A percentile compares a stretch with the other conserved stretches of the same genome.
Evolutionary conservation across 2,797 vertebrate genomes (phyloP).

Genomic region (Acipenser oxyrinchus): DNA sequence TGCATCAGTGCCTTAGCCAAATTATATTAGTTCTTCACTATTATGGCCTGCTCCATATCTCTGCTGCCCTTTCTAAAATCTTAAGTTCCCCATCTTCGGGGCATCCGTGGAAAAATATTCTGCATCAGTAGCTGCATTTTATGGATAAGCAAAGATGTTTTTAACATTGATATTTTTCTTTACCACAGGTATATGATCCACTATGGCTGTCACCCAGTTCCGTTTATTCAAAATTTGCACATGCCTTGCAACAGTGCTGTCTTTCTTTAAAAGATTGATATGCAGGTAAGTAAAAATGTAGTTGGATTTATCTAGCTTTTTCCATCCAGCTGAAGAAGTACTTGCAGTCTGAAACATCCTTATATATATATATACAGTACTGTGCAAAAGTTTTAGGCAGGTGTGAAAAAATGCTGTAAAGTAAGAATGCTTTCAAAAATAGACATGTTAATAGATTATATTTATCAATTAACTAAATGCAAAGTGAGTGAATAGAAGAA

Average conservation of each 20-base stretch:
- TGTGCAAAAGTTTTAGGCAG: too few relatives aligned
- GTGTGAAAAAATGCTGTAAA: too few relatives aligned
- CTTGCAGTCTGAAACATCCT: too few relatives aligned
- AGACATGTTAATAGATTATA: too few relatives aligned
- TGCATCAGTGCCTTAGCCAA: too few relatives aligned
- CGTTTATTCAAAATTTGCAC: slow-evolving; percentile 97
- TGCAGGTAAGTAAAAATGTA: slow-evolving; percentile 74
- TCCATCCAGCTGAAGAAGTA: too few relatives aligned
- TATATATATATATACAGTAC: too few relatives aligned
- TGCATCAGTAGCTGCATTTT: neutral
- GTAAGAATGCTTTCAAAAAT: too few relatives aligned
- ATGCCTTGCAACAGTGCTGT: slow-evolving; percentile 80
- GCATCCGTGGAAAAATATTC: neutral
- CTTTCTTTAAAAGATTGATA: slow-evolving; percentile 90
- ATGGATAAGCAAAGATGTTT: neutral
- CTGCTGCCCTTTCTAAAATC: neutral
- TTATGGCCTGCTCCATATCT: neutral
- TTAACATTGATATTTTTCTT: slow-evolving; percentile 20
- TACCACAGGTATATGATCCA: slow-evolving; percentile 54
- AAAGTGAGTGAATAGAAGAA: too few relatives aligned
- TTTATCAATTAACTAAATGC: too few relatives aligned
- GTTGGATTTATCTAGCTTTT: too few relatives aligned
- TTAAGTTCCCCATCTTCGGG: neutral
- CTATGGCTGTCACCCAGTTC: slow-evolving; percentile 94
- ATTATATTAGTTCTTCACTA: too few relatives aligned